Base-by-base conservation (phyloP, 2,888 invertebrate species). In the Willowsia nigromaculata region DNA sequence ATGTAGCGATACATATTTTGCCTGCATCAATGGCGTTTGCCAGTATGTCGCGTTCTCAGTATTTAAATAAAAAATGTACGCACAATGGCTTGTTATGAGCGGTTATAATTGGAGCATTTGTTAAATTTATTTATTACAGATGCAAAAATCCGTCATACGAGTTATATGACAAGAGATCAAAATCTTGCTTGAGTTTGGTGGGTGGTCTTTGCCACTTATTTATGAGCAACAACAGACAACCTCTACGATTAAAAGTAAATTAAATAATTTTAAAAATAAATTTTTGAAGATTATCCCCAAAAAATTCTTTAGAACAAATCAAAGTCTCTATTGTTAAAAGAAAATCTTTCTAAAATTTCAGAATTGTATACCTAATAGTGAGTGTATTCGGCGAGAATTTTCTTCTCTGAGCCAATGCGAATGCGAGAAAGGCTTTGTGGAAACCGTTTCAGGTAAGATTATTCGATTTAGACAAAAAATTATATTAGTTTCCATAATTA, bases 141-240 rank as follows among this genome's bases (percentile, higher is more conserved):
- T 91, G 91, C 85, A 89, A 90, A 62, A 91, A 91, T 86, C 91
- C 91, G 13, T 89, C 89, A 6, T 91, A 91, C 40, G 90, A 91
- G 53, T 33, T 91, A 27, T 91, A 90, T 43, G 91, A 91, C 81
- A 89, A 82, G 33, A 88, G 71, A 27, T 86, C 90, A 5, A 88
- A 78, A 15, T 76, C 89, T 18, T 91, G 91, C 50, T 33, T 91
- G 18, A 84, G 86, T 50, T 71, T 91, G 27, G 90, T 91, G 2
- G 91, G 91, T 5, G 90, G 90, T 27, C 84, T 90, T 22, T 91
- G 91, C 40, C 89, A 90, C 37, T 65, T 90, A 15, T 90, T 89
- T 53, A 86, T 90, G 83, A 86, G 89, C 40, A 88, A 88, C 25
- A 90, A 85, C 33, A 40, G 85, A 43, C 90, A 91, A 33, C 90